phyloP scores from a whole-genome alignment of 35 echinoderm and acorn worm genomes.

The Chiridota heheva region DNA sequence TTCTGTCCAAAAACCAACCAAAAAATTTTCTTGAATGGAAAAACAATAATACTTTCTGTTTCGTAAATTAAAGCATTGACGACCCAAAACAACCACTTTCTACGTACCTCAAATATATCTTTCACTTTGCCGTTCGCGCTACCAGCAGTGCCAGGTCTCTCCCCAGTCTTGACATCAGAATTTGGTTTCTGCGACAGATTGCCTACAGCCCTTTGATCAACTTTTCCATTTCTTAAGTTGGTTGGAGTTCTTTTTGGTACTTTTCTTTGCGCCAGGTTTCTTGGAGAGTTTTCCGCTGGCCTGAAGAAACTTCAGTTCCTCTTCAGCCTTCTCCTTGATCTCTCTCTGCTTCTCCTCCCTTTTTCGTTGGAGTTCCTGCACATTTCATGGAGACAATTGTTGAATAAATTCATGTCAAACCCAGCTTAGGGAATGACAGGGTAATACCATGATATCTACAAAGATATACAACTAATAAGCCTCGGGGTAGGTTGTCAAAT shows the following conservation, averaged over 20 bases:
- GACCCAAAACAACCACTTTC: no score
- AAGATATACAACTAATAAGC: background rate
- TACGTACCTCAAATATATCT: conserved; percentile 90
- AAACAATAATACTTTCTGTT: no score
- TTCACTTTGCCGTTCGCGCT: conserved; percentile 84
- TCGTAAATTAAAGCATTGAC: no score
- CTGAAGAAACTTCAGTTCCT: conserved; percentile 81
- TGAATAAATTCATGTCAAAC: no score
- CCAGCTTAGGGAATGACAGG: no score
- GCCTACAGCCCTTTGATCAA: background rate
- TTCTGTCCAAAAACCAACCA: no score
- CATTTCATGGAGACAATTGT: background rate
- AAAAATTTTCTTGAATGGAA: no score
- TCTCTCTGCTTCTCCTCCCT: conserved; percentile 76
- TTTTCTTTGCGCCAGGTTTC: conserved; percentile 52
- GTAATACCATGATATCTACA: background rate
- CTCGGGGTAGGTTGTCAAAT: background rate
- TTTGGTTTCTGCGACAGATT: background rate
- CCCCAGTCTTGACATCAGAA: background rate
- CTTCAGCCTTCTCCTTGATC: conserved; percentile 80
- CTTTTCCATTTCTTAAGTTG: conserved; percentile 19
- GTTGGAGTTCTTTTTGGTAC: conserved; percentile 26
- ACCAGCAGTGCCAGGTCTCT: conserved; percentile 79
- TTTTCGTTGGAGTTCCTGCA: conserved; percentile 69
- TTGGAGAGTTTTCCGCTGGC: conserved; percentile 91